Evolutionary conservation across 2,797 vertebrate genomes (phyloP).

Genomic region (Sebastes baramenuke): DNA sequence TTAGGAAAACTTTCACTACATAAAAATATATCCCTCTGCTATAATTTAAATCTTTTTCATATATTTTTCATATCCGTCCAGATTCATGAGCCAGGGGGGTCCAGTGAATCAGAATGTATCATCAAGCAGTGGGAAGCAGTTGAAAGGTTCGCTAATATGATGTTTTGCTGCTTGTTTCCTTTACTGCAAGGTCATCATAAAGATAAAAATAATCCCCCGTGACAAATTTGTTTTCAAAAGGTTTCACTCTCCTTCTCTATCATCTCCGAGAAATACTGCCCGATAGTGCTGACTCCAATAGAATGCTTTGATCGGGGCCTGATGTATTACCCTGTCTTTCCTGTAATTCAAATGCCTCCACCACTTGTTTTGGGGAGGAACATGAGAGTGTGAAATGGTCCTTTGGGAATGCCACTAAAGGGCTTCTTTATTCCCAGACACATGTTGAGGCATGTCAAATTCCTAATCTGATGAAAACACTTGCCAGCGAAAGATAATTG

Average conservation of each 20-base stretch:
- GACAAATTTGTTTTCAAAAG: constrained; percentile 85
- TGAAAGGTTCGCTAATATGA: constrained; percentile 72
- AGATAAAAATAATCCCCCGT: constrained; percentile 82
- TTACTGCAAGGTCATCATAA: constrained; percentile 85
- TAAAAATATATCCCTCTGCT: constrained; percentile 23
- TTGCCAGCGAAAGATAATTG: constrained; percentile 54
- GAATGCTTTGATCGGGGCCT: constrained; percentile 78
- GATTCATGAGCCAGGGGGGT: constrained; percentile 50
- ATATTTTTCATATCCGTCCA: constrained; percentile 52
- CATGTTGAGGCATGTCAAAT: constrained; percentile 54
- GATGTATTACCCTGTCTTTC: constrained; percentile 81
- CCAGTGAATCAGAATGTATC: constrained; percentile 62
- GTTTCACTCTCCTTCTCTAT: constrained; percentile 80
- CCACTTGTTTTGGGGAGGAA: constrained; percentile 73
- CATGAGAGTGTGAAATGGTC: constrained; percentile 55
- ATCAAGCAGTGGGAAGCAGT: constrained; percentile 62
- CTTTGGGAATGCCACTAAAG: constrained; percentile 48
- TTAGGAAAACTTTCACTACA: constrained; percentile 15
- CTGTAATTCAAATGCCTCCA: constrained; percentile 80
- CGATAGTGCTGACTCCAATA: constrained; percentile 80
- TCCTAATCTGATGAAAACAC: constrained; percentile 53
- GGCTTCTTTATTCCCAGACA: constrained; percentile 45
- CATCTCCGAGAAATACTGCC: constrained; percentile 75
- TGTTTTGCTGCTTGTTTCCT: constrained; percentile 79
- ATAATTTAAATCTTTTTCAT: constrained; percentile 61